Percentiles rank a stretch among this genome's conserved stretches.
phyloP scores from a whole-genome alignment of 2,113 vertebrate species.

The Paracanthobrama guichenoti region DNA sequence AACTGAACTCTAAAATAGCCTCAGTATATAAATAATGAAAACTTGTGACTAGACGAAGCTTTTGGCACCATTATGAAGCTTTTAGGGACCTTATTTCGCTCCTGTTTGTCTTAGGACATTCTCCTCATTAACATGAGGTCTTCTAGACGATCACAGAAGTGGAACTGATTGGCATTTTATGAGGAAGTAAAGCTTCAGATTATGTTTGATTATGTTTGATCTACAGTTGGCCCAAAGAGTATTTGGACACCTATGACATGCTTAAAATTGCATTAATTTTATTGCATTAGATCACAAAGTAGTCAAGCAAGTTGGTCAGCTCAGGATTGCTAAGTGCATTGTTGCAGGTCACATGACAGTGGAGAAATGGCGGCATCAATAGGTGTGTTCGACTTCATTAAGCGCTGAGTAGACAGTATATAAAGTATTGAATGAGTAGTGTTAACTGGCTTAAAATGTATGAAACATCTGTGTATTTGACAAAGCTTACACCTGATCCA shows the following conservation, averaged over 20 bases:
- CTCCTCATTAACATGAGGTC: slow-evolving; percentile 13
- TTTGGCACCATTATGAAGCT: slow-evolving; percentile 27
- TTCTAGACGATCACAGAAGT: slow-evolving; percentile 3
- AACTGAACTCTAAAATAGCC: slow-evolving; percentile 32
- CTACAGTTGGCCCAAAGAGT: neutral
- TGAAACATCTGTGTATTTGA: neutral
- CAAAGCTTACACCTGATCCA: neutral
- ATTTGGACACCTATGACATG: neutral
- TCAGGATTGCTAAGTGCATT: too few species aligned
- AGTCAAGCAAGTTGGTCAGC: neutral
- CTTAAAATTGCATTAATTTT: neutral
- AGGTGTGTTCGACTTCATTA: too few species aligned
- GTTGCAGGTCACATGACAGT: too few species aligned
- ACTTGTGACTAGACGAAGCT: neutral
- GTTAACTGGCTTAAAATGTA: too few species aligned
- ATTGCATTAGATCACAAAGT: neutral
- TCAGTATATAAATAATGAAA: slow-evolving; percentile 36
- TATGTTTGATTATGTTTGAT: slow-evolving; percentile 2
- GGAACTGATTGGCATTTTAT: slow-evolving; percentile 39
- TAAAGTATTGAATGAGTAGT: too few species aligned
- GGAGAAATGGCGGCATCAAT: too few species aligned
- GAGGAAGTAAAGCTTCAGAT: slow-evolving; percentile 1
- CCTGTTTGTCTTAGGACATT: slow-evolving; percentile 13
- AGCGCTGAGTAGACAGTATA: too few species aligned
- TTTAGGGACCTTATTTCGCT: slow-evolving; percentile 36